Base-by-base conservation (phyloP, 2,113 vertebrate species). In the Pogona vitticeps region DNA sequence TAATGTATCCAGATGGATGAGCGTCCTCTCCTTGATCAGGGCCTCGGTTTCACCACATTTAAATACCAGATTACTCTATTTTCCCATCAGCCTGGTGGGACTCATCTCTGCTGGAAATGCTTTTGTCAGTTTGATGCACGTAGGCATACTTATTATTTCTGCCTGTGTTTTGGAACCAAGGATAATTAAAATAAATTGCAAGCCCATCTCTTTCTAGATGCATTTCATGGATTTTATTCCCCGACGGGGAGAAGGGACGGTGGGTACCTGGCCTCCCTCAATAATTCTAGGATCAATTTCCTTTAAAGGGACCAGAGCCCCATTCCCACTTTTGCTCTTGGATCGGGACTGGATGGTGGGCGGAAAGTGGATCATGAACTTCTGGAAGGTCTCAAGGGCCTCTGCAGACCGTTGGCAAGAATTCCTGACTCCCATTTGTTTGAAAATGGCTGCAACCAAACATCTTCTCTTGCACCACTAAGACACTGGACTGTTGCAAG, bases 121-220 rank as follows among this genome's bases (percentile, higher is more conserved):
- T 65, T 83, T 84, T 79, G 82, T 46, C 59, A 28, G 76, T 65
- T 65, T 63, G 58, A 65, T 17, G 58, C 67, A 75, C 23, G 58
- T 21, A 73, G 52, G 67, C 82, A 38, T 61, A 71, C 58, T 52
- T 88, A 78, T 73, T 73, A 79, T 65, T 71, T 80, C 70, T 52
- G 82, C 68, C 28, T 80, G 76, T 79, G 82, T 80, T 88, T 88
- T 80, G 87, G 87, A 88, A 75, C 58, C n/a, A 84, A 75, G 42
- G 40, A 80, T 80, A 84, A 88, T 88, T 84, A 84, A 88, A 88
- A 88, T 88, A 84, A 88, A 88, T 75, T 80, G 70, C 82, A 75
- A 80, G 65, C n/a, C 13, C 17, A 23, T 52, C 76, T 73, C 58
- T 84, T 65, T 88, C 33, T 56, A 70, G 58, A 80, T 73, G 70